Conservation (phyloP, 2,888 invertebrate genomes). For the Eledona agricola region DNA sequence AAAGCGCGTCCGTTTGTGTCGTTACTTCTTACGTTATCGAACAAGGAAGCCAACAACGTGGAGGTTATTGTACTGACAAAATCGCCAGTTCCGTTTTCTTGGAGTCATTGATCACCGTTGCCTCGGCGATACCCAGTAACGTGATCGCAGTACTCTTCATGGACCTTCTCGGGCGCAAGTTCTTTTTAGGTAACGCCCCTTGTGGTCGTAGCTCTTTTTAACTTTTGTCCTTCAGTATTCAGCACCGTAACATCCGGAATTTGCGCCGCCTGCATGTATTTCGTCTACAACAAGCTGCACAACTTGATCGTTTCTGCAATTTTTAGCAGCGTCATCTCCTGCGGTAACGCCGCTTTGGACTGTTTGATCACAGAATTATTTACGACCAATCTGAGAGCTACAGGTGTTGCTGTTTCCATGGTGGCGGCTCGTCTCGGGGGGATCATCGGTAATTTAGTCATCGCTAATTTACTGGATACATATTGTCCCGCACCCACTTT, state of each 20-base stretch:
- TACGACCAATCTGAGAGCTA: conserved; percentile 89
- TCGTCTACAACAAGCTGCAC: conserved; percentile 83
- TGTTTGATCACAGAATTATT: conserved; percentile 94
- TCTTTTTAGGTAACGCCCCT: conserved; percentile 73
- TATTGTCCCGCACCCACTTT: conserved; percentile 94
- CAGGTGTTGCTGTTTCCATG: conserved; percentile 91
- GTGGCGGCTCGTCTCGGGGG: conserved; percentile 90
- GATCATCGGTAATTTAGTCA: conserved; percentile 87
- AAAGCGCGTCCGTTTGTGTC: conserved; percentile 74
- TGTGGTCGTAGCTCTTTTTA: background rate
- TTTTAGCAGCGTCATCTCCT: conserved; percentile 88
- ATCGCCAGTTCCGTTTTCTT: conserved; percentile 83
- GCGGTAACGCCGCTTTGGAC: conserved; percentile 89
- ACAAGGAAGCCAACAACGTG: conserved; percentile 70
- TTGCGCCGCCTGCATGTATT: conserved; percentile 86
- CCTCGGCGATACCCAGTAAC: conserved; percentile 86
- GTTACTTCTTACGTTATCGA: conserved; percentile 77
- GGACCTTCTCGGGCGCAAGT: conserved; percentile 87
- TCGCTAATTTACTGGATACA: conserved; percentile 85
- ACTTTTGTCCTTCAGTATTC: conserved; percentile 70
- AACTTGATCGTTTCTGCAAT: conserved; percentile 85
- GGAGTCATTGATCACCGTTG: conserved; percentile 87
- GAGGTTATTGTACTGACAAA: conserved; percentile 71
- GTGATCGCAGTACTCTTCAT: conserved; percentile 82
- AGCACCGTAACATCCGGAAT: conserved; percentile 85